A percentile compares a stretch with the other conserved stretches of the same genome.
Conservation (phyloP, 2,113 vertebrate species). For the Sinosuthora webbiana region DNA sequence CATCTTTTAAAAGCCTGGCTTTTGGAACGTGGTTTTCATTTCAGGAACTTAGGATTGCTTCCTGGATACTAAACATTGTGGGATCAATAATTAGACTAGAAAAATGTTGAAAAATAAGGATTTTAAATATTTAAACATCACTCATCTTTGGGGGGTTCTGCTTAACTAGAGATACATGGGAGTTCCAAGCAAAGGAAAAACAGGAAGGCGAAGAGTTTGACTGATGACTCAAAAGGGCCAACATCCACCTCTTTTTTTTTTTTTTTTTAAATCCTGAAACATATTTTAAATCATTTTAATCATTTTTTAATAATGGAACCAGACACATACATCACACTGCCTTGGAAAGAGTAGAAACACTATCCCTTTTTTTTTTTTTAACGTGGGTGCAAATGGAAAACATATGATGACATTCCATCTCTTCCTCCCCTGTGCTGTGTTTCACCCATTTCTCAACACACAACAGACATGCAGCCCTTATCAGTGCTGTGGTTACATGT, state of each 20-base stretch:
- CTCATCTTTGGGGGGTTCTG: not conserved
- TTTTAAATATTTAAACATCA: slow-evolving; percentile 50
- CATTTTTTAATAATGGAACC: slow-evolving; percentile 23
- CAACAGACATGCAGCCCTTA: not conserved
- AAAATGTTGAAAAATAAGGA: slow-evolving; percentile 37
- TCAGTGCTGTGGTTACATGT: not conserved
- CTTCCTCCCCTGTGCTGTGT: not conserved
- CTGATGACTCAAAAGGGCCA: slow-evolving; percentile 14
- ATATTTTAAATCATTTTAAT: slow-evolving; percentile 32
- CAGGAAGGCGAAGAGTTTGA: not conserved
- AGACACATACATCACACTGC: slow-evolving; percentile 40
- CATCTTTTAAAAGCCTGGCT: slow-evolving; percentile 52
- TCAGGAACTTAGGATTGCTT: slow-evolving; percentile 66
- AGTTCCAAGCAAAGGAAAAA: not conserved
- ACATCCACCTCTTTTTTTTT: not conserved
- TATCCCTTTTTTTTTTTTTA: not conserved
- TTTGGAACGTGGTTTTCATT: slow-evolving; percentile 69
- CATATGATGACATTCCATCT: slow-evolving; percentile 5
- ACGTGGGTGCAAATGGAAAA: not conserved
- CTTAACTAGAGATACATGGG: not conserved
- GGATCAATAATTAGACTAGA: slow-evolving; percentile 61
- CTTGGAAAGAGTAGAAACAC: slow-evolving; percentile 18
- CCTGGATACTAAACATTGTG: slow-evolving; percentile 69
- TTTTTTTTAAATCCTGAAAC: not conserved
- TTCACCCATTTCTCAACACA: slow-evolving; percentile 26